Percentiles rank a stretch among this genome's conserved stretches.
Conservation (phyloP, 2,113 vertebrate species). For the Morphnarchus princeps region DNA sequence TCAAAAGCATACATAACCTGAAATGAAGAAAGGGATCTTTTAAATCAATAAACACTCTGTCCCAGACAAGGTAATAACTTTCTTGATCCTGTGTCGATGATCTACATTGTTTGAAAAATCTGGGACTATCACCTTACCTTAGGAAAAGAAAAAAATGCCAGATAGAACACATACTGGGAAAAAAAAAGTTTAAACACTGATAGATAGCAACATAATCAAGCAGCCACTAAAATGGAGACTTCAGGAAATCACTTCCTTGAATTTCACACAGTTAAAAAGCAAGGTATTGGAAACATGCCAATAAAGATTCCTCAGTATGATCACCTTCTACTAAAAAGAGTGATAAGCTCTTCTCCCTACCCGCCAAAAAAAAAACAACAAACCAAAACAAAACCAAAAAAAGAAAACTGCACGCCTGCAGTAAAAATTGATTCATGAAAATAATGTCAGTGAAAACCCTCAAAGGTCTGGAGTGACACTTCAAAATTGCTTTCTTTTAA, state of each 20-base stretch:
- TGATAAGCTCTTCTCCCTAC: fast-evolving
- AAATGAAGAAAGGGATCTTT: slow-evolving; percentile 6
- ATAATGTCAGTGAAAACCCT: neutral
- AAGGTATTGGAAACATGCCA: neutral
- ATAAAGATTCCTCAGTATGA: neutral
- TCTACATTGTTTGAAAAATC: neutral
- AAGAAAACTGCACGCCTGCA: neutral
- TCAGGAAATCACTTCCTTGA: neutral
- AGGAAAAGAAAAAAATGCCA: neutral
- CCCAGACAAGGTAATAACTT: neutral
- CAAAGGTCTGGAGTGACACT: neutral
- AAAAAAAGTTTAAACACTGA: neutral
- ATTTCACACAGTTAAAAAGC: neutral
- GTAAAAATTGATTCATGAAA: neutral
- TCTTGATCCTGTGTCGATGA: neutral
- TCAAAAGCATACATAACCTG: neutral
- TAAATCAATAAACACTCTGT: neutral
- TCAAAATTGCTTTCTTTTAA: neutral
- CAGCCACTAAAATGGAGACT: neutral
- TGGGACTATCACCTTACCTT: neutral
- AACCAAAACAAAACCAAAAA: neutral
- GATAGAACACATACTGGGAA: neutral
- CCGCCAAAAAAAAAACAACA: neutral
- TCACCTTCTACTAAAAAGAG: neutral
- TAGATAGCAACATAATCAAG: neutral